These are phyloP conservation scores for Galaxias olidus DNA, from an alignment of 2,797 vertebrate species.

Conservation along the genomic window DNA sequence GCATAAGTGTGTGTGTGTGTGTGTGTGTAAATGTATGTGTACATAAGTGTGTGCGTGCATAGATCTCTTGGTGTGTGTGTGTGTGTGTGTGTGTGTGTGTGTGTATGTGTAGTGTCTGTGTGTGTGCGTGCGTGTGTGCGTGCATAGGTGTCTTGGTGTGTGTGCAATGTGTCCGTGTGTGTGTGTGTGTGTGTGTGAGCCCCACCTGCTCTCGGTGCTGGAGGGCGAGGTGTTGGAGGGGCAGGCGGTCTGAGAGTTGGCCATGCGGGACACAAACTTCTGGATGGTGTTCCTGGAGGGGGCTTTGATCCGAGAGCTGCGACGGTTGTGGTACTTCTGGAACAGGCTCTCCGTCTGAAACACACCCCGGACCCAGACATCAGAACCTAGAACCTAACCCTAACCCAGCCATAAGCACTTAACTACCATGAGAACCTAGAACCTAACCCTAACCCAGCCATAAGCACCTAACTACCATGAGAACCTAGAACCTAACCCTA, in stretches of 20 bases:
- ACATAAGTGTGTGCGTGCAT: too few species aligned
- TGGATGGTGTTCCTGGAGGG: constrained; percentile 91
- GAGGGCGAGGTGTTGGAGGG: constrained; percentile 84
- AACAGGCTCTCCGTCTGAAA: constrained; percentile 89
- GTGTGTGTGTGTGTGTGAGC: not conserved
- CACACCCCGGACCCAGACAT: too few species aligned
- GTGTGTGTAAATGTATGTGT: not conserved
- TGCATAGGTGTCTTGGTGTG: too few species aligned
- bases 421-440: too few species aligned
- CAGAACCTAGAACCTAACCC: too few species aligned
- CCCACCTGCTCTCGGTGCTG: constrained; percentile 89
- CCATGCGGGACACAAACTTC: constrained; percentile 93
- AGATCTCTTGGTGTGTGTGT: too few species aligned
- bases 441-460: too few species aligned
- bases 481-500: too few species aligned
- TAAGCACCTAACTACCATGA: too few species aligned
- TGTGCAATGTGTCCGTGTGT: not conserved
- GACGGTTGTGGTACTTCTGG: constrained; percentile 91
- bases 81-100: not conserved
- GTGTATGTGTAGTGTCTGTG: not conserved
- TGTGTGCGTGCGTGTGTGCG: not conserved
- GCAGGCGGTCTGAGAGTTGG: constrained; percentile 85
- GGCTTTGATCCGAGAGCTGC: constrained; percentile 91
- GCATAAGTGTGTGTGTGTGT: not conserved
- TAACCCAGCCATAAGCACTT: too few species aligned